Evolutionary conservation across 2,113 vertebrate genomes (phyloP).

Genomic region (Pituophis catenifer): DNA sequence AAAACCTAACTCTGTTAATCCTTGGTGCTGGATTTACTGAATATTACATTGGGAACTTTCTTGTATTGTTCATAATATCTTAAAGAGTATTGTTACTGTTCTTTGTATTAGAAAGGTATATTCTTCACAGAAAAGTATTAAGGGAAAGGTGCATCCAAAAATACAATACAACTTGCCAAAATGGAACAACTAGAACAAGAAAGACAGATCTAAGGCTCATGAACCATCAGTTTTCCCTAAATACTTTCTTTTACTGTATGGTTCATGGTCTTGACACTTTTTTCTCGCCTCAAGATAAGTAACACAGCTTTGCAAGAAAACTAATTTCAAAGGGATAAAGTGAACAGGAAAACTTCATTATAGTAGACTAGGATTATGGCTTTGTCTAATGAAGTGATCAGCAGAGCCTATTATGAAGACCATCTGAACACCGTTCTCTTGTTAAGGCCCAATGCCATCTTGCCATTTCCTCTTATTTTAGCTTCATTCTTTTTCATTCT

Average conservation of each 20-base stretch:
- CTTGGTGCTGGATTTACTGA: not conserved
- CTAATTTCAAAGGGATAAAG: constrained; percentile 11
- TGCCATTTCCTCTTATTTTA: not conserved
- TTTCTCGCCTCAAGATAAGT: constrained; percentile 16
- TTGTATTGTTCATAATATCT: not conserved
- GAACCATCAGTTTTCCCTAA: not conserved
- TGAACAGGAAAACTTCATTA: constrained; percentile 17
- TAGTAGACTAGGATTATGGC: not conserved
- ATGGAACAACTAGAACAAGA: not conserved
- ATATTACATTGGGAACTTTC: not conserved
- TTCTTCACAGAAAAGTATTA: not conserved
- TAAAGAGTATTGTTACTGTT: not conserved
- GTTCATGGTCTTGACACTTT: not conserved
- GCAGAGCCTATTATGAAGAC: constrained; percentile 1
- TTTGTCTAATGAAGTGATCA: constrained; percentile 29
- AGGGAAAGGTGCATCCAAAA: not conserved
- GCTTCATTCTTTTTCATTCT: constrained; percentile 7
- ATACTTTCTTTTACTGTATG: not conserved
- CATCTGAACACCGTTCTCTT: not conserved
- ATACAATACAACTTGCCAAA: constrained; percentile 1
- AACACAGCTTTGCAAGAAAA: not conserved
- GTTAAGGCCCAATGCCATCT: not conserved
- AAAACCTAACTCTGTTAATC: not conserved
- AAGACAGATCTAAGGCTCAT: not conserved
- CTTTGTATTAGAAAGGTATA: not conserved